Base-by-base conservation (phyloP, 2,113 vertebrate species). In the Corvus cornix region DNA sequence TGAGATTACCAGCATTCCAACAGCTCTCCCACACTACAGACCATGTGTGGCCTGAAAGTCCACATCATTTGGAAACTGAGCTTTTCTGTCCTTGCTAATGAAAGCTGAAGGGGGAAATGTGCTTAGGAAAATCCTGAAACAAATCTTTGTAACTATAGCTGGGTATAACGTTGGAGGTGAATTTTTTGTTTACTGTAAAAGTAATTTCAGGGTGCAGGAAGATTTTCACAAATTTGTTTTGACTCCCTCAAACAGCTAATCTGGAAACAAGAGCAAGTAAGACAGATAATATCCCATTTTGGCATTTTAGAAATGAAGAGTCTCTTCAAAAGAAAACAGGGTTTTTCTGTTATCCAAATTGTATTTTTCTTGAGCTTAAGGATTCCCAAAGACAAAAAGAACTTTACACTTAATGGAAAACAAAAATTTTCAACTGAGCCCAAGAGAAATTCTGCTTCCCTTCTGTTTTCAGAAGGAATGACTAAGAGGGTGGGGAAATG, bases 231-330 rank as follows among this genome's bases (percentile, higher is more conserved):
- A 69, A 86, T 77, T 86, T 81, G 59, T 94, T 95, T 92, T 80
- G 92, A 80, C 68, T 92, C 13, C 24, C 33, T 95, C 88, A 92
- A 86, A 88, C 17, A 88, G 23, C 63, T 90, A 70, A 74, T 95
- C 83, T 70, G 33, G 80, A 95, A 92, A 81, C 22, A 90, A 90
- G 56, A 94, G 33, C 72, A 95, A 96, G 59, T 77, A 88, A 67
- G 31, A 90, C 74, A 92, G 88, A 51, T 74, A 90, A 84, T 77
- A 89, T 55, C 68, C 72, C 48, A 67, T 69, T 83, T 37, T 43
- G 59, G 43, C 79, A 81, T 90, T 92, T 90, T 81, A 70, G 52
- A 95, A 92, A 87, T 55, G 22, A 94, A 88, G 48, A 84, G 18
- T 31, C 31, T 92, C 73, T 90, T 95, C 43, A 89, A 35, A 80